phyloP scores from a whole-genome alignment of 2,797 vertebrate species.

The Acipenser oxyrinchus region DNA sequence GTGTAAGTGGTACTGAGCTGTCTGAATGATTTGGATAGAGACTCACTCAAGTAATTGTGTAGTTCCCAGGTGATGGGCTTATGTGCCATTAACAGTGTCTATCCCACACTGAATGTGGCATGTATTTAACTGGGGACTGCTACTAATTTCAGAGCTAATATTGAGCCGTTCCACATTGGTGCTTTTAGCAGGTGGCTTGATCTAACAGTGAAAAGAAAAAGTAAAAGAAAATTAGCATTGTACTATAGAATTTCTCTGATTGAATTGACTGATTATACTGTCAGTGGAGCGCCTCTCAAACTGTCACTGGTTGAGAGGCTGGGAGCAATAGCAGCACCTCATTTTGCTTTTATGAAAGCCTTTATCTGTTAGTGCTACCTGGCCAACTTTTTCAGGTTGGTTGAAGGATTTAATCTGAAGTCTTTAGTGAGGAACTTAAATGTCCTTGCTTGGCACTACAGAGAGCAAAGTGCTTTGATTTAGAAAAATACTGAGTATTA shows the following conservation, averaged over 20 bases:
- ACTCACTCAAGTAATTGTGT: conserved; percentile 51
- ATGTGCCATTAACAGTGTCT: conserved; percentile 67
- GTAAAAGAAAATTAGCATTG: conserved; percentile 69
- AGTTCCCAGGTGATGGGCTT: conserved; percentile 66
- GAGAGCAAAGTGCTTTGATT: conserved; percentile 12
- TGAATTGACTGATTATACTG: conserved; percentile 74
- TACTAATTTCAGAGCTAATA: conserved; percentile 98
- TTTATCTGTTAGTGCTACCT: conserved; percentile 34
- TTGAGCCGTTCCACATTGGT: conserved; percentile 81
- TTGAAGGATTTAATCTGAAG: conserved; percentile 38
- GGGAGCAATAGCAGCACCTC: conserved; percentile 41
- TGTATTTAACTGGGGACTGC: conserved; percentile 86
- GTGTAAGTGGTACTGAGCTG: conserved; percentile 31
- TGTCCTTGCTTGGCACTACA: conserved; percentile 11
- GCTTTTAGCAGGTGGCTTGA: conserved; percentile 78
- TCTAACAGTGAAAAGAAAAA: conserved; percentile 58
- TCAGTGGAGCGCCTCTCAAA: conserved; percentile 56
- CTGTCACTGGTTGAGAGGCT: conserved; percentile 42
- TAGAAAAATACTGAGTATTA: background rate
- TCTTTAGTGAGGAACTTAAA: conserved; percentile 16
- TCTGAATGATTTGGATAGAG: conserved; percentile 33
- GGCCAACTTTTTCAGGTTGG: conserved; percentile 46
- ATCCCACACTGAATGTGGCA: conserved; percentile 62
- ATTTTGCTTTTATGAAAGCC: conserved; percentile 30
- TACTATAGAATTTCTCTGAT: conserved; percentile 73